Base-by-base conservation (phyloP, 2,113 vertebrate genomes). In the Anhinga rufa region DNA sequence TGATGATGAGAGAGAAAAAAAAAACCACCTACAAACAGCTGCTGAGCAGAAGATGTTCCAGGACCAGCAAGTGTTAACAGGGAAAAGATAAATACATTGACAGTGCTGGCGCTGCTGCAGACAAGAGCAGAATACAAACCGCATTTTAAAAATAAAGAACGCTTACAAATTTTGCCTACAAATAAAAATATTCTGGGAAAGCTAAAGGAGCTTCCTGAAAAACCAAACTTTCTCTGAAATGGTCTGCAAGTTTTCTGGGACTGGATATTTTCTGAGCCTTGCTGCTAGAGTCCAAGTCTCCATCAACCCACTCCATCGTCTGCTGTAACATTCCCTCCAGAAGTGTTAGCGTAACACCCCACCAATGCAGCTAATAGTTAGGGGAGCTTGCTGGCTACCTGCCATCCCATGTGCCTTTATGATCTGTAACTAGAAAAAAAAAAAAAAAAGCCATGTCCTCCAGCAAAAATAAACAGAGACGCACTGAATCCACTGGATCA, bases 131-230 rank as follows among this genome's bases (percentile, higher is more conserved):
- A 97, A 95, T 82, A 95, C 76, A 88, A 92, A 93, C 90, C 0
- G 0, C 5, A 19, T 24, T 92, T 94, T 94, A 91, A 96, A 97
- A 96, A 95, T 95, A 97, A 90, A 90, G 90, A 94, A 91, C 28
- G 54, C 81, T 96, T 95, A 95, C 78, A 95, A 93, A 92, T 95
- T 96, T 94, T 97, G 89, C 87, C 92, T 92, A 38, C 51, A 66
- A 94, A 82, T 92, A 78, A 91, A 93, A 95, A 71, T 88, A 93
- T 83, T 81, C 90, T 71, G 55, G 68, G 80, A 74, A 93, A 93
- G 75, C 86, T 87, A 76, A 82, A 93, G 82, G 91, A 96, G 31
- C 92, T 87, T 95, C 88, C 79, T 92, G 66, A 86, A 82, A 93
- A 86, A 80, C 1, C 34, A 64, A 80, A 94, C 77, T 95, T 96